Conservation (phyloP, 2,113 vertebrate species). For the Ceuthmochares aereus region DNA sequence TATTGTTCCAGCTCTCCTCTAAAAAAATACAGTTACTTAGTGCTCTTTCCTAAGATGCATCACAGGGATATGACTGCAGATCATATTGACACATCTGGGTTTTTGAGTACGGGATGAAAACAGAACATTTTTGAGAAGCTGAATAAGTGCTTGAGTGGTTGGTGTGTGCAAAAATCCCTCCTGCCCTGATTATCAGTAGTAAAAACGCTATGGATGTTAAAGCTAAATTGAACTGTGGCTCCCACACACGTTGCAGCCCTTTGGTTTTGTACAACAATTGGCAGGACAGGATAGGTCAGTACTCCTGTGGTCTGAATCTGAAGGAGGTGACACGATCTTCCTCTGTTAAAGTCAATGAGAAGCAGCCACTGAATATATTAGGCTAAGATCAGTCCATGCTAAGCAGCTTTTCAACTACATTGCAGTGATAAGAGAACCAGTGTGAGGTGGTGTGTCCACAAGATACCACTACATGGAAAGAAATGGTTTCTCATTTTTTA, state of each 20-base stretch:
- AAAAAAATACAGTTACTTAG: neutral
- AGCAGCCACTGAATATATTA: no score
- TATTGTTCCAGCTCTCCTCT: neutral
- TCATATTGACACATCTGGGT: neutral
- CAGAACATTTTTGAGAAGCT: neutral
- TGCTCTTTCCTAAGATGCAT: neutral
- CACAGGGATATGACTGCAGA: neutral
- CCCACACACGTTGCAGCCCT: neutral
- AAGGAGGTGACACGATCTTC: neutral
- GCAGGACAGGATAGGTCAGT: neutral
- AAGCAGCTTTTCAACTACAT: neutral
- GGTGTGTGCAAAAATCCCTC: neutral
- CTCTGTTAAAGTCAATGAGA: neutral
- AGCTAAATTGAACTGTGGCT: neutral
- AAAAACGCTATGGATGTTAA: neutral
- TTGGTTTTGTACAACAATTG: neutral
- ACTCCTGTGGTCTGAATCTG: neutral
- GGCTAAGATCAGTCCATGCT: neutral
- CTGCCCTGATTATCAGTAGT: neutral
- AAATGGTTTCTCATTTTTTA: neutral
- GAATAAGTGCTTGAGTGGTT: neutral
- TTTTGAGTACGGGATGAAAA: neutral
- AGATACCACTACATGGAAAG: neutral
- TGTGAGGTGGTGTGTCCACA: neutral
- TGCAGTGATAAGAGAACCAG: neutral